Evolutionary conservation across 2,888 invertebrate species (phyloP).

Genomic region (Enoplolaimus lenunculus): DNA sequence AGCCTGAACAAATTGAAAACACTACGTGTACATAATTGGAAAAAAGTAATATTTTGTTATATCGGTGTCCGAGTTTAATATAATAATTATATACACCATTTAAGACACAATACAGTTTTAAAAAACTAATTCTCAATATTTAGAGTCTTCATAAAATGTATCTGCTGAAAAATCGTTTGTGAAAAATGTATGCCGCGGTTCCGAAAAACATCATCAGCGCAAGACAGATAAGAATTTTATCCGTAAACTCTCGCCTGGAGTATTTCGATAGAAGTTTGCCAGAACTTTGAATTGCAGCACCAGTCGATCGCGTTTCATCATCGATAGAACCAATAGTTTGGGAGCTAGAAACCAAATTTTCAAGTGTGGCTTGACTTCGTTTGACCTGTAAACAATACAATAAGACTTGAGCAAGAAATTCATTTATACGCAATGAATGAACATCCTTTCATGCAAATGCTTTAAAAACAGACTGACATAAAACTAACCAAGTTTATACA

Average conservation of each 20-base stretch:
- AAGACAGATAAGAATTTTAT: slow-evolving; percentile 73
- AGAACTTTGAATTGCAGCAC: slow-evolving; percentile 71
- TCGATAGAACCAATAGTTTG: slow-evolving; percentile 33
- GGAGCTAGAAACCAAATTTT: slow-evolving; percentile 53
- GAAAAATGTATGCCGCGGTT: slow-evolving; percentile 78
- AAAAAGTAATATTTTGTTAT: no score
- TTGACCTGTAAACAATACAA: slow-evolving; percentile 20
- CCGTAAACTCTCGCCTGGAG: slow-evolving; percentile 80
- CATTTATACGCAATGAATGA: neutral
- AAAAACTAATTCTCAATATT: no score
- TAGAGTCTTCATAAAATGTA: no score
- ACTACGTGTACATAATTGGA: no score
- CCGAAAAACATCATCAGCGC: slow-evolving; percentile 75
- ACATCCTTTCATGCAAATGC: neutral
- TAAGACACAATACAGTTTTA: no score
- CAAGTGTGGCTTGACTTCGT: slow-evolving; percentile 68
- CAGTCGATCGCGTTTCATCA: slow-evolving; percentile 63
- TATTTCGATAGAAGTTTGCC: slow-evolving; percentile 83
- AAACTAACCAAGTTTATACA: no score
- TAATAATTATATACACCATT: no score
- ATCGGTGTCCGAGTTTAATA: no score
- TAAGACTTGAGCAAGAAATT: neutral
- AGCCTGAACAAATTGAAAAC: no score
- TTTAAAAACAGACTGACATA: no score
- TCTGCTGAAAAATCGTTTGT: slow-evolving; percentile 48